Conservation (phyloP, 2,888 invertebrate species). For the Hemaris fuciformis region DNA sequence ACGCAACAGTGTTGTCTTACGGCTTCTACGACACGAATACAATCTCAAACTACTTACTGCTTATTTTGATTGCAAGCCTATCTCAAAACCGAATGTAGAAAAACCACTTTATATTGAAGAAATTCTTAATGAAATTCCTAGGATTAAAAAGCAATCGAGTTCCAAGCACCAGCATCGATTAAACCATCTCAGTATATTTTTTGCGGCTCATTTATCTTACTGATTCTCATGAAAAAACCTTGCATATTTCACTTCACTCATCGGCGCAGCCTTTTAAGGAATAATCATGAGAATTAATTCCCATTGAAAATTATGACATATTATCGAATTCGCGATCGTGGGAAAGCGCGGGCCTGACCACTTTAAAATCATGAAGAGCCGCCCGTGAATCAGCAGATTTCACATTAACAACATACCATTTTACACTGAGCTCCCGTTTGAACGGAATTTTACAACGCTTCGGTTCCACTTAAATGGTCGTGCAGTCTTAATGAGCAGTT, state of each 20-base stretch:
- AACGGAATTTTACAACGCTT: neutral
- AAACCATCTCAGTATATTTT: neutral
- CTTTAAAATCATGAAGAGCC: conserved; percentile 55
- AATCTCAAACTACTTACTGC: too few relatives aligned
- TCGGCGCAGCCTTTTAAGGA: neutral
- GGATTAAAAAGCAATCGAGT: neutral
- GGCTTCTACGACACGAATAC: too few relatives aligned
- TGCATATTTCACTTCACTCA: neutral
- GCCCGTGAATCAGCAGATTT: conserved; percentile 65
- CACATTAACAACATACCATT: conserved; percentile 46
- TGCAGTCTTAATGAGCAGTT: conserved; percentile 69
- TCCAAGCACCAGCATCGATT: neutral
- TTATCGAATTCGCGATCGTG: conserved; percentile 78
- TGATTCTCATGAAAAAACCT: neutral
- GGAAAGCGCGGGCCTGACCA: conserved; percentile 55
- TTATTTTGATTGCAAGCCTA: too few relatives aligned
- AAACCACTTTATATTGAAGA: too few relatives aligned
- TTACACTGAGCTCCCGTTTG: conserved; percentile 6
- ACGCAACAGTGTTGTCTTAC: too few relatives aligned
- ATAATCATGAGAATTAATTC: conserved; percentile 25
- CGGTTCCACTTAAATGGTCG: conserved; percentile 15
- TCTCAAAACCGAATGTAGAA: too few relatives aligned
- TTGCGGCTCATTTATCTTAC: neutral
- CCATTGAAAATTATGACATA: conserved; percentile 25
- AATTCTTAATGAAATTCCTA: too few relatives aligned